phyloP scores from a whole-genome alignment of 2,797 vertebrate genomes.

The Pseudochirops corinnae region DNA sequence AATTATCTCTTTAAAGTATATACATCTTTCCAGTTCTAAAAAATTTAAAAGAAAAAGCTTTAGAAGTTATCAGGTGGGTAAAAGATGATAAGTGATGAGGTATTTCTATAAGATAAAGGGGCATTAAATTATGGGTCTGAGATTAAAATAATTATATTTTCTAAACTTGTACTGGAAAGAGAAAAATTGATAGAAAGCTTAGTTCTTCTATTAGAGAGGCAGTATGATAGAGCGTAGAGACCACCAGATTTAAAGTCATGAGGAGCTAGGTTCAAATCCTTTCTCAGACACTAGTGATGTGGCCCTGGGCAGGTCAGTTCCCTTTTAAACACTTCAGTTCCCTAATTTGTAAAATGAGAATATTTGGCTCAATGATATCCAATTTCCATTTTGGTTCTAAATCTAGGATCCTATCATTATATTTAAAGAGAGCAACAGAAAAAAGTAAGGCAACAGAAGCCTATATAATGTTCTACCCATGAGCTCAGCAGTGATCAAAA shows the following conservation, averaged over 20 bases:
- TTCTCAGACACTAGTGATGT: too few species aligned
- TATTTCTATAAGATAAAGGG: not conserved
- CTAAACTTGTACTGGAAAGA: not conserved
- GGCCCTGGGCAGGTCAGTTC: too few species aligned
- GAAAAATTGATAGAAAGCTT: not conserved
- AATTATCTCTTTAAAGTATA: not conserved
- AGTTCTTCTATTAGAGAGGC: not conserved
- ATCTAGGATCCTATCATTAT: too few species aligned
- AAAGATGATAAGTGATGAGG: not conserved
- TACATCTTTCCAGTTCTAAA: not conserved
- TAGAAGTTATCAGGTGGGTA: not conserved
- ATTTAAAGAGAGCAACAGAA: too few species aligned
- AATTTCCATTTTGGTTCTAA: too few species aligned
- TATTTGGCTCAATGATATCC: too few species aligned
- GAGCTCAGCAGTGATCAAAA: too few species aligned
- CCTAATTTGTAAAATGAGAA: too few species aligned
- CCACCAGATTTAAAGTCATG: not conserved
- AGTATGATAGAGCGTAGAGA: not conserved
- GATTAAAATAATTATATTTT: not conserved
- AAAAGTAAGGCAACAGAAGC: too few species aligned
- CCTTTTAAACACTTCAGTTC: too few species aligned
- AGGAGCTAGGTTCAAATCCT: not conserved
- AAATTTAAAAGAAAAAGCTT: not conserved
- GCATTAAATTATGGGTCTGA: not conserved
- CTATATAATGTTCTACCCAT: too few species aligned